These are phyloP conservation scores for Lamellibrachia luymesi DNA, from an alignment of 1,140 invertebrate genomes.

Conservation along the genomic window DNA sequence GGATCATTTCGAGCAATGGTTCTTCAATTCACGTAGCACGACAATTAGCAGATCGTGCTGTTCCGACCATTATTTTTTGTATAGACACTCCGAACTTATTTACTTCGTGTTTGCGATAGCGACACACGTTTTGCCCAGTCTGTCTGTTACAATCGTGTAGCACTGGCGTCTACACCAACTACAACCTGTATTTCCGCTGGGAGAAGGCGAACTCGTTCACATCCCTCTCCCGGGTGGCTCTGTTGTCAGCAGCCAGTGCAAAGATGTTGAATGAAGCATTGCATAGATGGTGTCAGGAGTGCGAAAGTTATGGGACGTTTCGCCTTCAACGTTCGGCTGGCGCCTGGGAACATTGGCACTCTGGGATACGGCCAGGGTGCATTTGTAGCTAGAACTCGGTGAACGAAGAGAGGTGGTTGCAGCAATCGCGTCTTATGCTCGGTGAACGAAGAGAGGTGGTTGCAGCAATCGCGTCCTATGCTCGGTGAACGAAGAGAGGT, in stretches of 20 bases:
- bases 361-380: neutral
- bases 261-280: neutral
- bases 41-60: neutral
- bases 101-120: neutral
- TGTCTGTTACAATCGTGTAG: neutral
- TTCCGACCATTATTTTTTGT: neutral
- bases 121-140: neutral
- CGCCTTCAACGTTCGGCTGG: neutral
- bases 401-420: too few species aligned
- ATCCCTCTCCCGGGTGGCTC: neutral
- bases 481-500: too few species aligned
- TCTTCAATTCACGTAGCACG: neutral
- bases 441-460: too few species aligned
- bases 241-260: neutral
- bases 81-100: neutral
- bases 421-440: too few species aligned
- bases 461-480: too few species aligned
- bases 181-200: neutral
- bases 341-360: neutral
- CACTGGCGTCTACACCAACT: neutral
- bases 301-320: neutral
- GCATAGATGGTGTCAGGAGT: neutral
- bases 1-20: neutral
- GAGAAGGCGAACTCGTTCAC: neutral
- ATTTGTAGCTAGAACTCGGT: too few species aligned